Evolutionary conservation across 2,797 vertebrate species (phyloP).

Genomic region (Borostomias antarcticus): DNA sequence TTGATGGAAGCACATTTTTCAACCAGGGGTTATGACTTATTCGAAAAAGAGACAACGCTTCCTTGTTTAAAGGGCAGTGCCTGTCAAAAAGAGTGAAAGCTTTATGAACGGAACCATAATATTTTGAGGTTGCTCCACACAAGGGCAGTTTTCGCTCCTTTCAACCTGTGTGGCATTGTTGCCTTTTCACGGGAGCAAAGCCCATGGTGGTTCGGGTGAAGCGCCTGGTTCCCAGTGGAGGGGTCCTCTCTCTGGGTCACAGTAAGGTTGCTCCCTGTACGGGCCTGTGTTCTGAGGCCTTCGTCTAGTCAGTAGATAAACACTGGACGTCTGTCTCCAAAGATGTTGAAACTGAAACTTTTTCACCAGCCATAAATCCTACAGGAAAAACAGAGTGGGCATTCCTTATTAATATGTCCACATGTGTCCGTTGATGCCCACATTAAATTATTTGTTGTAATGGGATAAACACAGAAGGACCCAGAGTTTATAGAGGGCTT

Average conservation of each 20-base stretch:
- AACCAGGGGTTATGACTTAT: conserved; percentile 27
- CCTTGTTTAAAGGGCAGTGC: conserved; percentile 45
- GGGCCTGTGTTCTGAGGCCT: conserved; percentile 23
- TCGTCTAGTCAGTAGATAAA: conserved; percentile 44
- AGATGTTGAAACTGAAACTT: conserved; percentile 35
- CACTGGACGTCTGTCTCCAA: conserved; percentile 38
- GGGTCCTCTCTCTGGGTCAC: conserved; percentile 57
- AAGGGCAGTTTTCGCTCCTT: conserved; percentile 34
- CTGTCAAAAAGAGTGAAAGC: conserved; percentile 62
- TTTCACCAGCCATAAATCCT: conserved; percentile 60
- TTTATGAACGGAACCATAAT: conserved; percentile 62
- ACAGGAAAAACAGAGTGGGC: conserved; percentile 44
- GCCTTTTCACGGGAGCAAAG: conserved; percentile 47
- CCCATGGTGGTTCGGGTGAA: conserved; percentile 46
- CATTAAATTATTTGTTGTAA: conserved; percentile 65
- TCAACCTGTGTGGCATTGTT: conserved; percentile 68
- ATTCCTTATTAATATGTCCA: conserved; percentile 63
- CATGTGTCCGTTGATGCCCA: conserved; percentile 51
- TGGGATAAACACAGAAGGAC: conserved; percentile 64
- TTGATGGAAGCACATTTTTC: conserved; percentile 52
- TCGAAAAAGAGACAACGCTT: conserved; percentile 43
- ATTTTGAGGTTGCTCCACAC: conserved; percentile 50
- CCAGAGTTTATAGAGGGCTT: conserved; percentile 21
- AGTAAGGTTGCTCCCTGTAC: conserved; percentile 33
- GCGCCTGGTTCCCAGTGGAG: conserved; percentile 41